Percentiles rank a stretch among this genome's conserved stretches.
These are phyloP conservation scores for Araneus ventricosus DNA, from an alignment of 1,140 invertebrate species.

Conservation along the genomic window DNA sequence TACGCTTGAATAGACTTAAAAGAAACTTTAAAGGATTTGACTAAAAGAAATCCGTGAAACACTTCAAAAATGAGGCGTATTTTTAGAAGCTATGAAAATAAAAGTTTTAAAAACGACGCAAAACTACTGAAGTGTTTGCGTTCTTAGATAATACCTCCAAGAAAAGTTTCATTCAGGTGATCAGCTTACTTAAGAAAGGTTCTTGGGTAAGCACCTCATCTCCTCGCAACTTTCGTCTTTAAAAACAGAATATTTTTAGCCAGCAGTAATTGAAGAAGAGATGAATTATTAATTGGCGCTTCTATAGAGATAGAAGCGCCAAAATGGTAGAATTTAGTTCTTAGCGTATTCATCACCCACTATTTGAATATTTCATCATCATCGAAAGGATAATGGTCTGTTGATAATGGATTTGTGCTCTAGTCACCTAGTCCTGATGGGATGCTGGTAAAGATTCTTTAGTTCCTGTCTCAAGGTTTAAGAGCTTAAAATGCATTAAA, in stretches of 20 bases:
- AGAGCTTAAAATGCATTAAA: background rate
- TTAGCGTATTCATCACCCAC: background rate
- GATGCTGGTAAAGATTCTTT: background rate
- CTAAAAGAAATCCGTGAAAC: background rate
- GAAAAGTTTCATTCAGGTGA: background rate
- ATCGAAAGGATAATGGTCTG: slow-evolving; percentile 19
- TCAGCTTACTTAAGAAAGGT: background rate
- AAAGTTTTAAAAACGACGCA: background rate
- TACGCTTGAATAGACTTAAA: too few species aligned
- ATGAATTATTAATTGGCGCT: slow-evolving; percentile 48
- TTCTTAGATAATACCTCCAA: background rate
- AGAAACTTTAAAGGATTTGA: too few species aligned
- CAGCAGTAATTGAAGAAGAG: slow-evolving; percentile 12
- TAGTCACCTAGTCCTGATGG: background rate
- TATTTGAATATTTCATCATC: slow-evolving; percentile 60
- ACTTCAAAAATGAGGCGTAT: background rate
- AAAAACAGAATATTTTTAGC: slow-evolving; percentile 58
- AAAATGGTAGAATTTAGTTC: slow-evolving; percentile 6
- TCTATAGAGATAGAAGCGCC: background rate
- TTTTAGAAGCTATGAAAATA: background rate
- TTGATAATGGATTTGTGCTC: slow-evolving; percentile 34
- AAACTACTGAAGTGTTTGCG: background rate
- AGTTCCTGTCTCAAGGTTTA: background rate
- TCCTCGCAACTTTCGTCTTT: background rate
- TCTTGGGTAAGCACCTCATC: slow-evolving; percentile 3